Conservation (phyloP, 2,113 vertebrate genomes). For the Hipposideros armiger region DNA sequence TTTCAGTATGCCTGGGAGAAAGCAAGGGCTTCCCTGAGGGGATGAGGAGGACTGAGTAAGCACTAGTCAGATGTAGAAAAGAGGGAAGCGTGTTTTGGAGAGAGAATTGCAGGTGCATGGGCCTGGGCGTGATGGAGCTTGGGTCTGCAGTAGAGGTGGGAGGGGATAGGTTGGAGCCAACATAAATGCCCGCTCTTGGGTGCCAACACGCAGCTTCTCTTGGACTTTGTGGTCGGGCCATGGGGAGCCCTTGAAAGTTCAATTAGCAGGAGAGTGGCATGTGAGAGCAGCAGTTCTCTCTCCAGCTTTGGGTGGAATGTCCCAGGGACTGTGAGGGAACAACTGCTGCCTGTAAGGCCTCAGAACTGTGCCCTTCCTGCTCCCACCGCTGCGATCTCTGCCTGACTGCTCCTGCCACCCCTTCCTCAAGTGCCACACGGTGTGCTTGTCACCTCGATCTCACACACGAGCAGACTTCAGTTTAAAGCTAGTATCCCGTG, state of each 20-base stretch:
- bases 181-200: rapidly evolving
- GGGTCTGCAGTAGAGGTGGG: too few species aligned
- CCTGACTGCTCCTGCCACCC: too few species aligned
- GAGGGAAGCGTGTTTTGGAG: too few species aligned
- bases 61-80: neutral
- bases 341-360: neutral
- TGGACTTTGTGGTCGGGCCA: neutral
- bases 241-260: neutral
- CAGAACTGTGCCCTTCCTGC: neutral
- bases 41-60: neutral
- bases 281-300: neutral
- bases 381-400: neutral
- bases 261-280: neutral
- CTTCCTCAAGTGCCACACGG: neutral
- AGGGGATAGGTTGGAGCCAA: neutral
- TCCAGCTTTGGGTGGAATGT: neutral
- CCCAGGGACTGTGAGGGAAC: neutral
- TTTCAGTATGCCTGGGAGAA: too few species aligned
- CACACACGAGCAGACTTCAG: too few species aligned
- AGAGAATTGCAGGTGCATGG: neutral
- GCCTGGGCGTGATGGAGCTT: neutral
- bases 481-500: neutral
- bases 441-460: rapidly evolving
- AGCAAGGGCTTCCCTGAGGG: neutral
- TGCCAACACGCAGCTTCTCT: neutral